Evolutionary conservation across 2,797 vertebrate species (phyloP), one percentile per base, ranked within the genome.

Genomic region (Schizothorax lantsangensis): DNA sequence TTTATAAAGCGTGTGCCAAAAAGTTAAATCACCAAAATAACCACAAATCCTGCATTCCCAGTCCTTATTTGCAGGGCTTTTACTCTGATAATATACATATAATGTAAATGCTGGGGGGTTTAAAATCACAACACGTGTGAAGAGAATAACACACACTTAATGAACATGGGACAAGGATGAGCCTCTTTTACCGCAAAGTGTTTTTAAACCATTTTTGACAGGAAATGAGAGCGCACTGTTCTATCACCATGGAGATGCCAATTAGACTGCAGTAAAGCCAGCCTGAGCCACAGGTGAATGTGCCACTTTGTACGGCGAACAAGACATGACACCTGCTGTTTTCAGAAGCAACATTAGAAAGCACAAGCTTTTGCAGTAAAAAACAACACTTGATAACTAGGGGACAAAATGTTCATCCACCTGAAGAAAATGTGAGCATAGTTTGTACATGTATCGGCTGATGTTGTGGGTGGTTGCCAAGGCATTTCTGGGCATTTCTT

Each of bases 211-310:
- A 33, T 85, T 59, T 47, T 26, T 43, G 5, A 79, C 2, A 38
- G 47, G 75, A 79, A 71, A 71, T 30, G 49, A 6, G n/a, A 54
- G n/a, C 45, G 52, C 49, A 1, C 52, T 47, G 36, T 57, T 72
- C 68, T 19, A 72, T 85, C 66, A 80, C 66, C 68, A 80, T 80
- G 68, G 66, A 62, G 68, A 85, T 85, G 77, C 68, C 66, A 80
- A 80, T 80, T 80, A 85, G 68, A 73, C 45, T 45, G 38, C 66
- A 59, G 52, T 85, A 40, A 79, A 79, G 40, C 40, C 77, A 12
- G 17, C 43, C 23, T 43, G 62, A 71, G 33, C 12, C 52, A 47
- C 66, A 47, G 77, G 19, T 72, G 66, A 79, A 80, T 30, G 79
- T 26, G 6, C 30, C 40, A 45, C 49, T 19, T 19, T 49, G 68